Evolutionary conservation across 2,113 vertebrate species (phyloP), one percentile per base, ranked within the genome.

Genomic region (Sminthopsis crassicaudata): DNA sequence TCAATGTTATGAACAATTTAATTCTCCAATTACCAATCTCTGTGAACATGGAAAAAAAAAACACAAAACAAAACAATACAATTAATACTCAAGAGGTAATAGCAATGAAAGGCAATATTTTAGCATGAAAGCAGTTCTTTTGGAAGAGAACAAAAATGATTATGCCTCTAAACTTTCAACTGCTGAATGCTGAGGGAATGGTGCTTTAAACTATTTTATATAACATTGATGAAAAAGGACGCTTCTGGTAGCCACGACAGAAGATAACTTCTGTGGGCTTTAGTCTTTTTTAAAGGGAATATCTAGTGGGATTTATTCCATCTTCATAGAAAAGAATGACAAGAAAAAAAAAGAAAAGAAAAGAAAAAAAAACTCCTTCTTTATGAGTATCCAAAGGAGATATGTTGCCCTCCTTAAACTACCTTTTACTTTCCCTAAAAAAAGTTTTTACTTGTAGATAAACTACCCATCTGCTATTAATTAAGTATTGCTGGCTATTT

Each of bases 101-200:
- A 95, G 36, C 6, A 92, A 84, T 95, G 24, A 48, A 96, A 53
- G 9, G 25, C 10, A 0, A 0, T 91, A 2, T 7, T 95, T 96
- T 92, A 60, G 42, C 94, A 53, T 0, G 42, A 94, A 67, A 67
- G 22, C 0, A 26, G 1, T 16, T 92, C 19, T 95, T 97, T 60
- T 46, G 8, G 36, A 91, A 52, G 54, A 95, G 9, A 96, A 23
- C 9, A 93, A 88, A 84, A 95, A 94, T 12, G 8, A 95, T 16
- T n/a, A 52, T 90, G 30, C 22, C 93, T 2, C 2, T 94, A 96
- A 92, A 89, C 95, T 96, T 88, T 42, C 90, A 84, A 91, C 30
- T 90, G 11, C 22, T 95, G 11, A 91, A 92, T 89, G 50, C 2
- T 94, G 55, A 94, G 12, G 8, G 1, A 94, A 0, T 19, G 84